Evolutionary conservation across 2,113 vertebrate species (phyloP).

Genomic region (Hystrix brachyura): DNA sequence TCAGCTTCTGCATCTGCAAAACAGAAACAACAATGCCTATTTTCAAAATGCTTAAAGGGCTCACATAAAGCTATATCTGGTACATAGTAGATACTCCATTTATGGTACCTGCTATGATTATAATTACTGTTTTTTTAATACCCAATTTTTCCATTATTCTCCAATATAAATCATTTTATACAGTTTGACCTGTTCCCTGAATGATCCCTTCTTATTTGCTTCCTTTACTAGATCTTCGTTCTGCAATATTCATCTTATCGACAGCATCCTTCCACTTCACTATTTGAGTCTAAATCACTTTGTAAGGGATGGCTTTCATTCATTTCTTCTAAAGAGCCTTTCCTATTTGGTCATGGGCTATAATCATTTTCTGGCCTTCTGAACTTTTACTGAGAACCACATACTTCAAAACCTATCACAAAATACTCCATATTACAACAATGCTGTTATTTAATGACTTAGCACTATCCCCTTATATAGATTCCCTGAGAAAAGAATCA

Average conservation of each 20-base stretch:
- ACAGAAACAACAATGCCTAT: not conserved
- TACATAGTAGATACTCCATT: not conserved
- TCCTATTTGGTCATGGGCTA: not conserved
- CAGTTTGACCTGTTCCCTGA: not conserved
- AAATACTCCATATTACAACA: slow-evolving; percentile 1
- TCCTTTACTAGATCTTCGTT: not conserved
- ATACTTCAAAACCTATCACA: not conserved
- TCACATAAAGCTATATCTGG: not conserved
- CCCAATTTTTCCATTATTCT: slow-evolving; percentile 17
- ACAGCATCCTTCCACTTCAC: not conserved
- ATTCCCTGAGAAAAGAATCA: not conserved
- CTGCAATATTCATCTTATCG: not conserved
- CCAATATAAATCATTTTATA: not conserved
- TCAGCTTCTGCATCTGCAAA: not conserved
- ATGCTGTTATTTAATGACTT: not conserved
- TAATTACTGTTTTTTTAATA: not conserved
- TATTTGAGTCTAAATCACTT: slow-evolving; percentile 22
- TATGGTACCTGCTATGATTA: not conserved
- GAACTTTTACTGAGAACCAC: not conserved
- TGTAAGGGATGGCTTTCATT: slow-evolving; percentile 17
- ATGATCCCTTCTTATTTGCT: not conserved
- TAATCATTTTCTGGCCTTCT: slow-evolving; percentile 10
- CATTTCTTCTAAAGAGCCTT: not conserved
- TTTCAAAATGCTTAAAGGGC: not conserved
- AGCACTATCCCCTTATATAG: not conserved